These are phyloP conservation scores for Nicator chloris DNA, from an alignment of 2,113 vertebrate species.

Conservation along the genomic window DNA sequence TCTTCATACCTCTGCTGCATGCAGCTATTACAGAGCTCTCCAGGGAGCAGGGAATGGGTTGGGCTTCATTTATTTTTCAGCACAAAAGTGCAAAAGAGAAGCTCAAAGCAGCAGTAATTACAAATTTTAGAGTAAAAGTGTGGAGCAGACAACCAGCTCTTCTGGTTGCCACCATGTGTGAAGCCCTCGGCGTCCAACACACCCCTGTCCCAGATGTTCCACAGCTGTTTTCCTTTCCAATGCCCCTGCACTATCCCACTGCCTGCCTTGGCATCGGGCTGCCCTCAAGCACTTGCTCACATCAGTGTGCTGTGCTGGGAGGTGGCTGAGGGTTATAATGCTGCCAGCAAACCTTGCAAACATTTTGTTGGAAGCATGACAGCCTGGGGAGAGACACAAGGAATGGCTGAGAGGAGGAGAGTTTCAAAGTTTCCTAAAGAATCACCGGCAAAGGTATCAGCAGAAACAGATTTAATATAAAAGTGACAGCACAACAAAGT, in stretches of 20 bases:
- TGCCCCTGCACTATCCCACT: not conserved
- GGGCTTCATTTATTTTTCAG: not conserved
- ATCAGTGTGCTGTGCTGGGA: not conserved
- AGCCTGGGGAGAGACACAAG: not conserved
- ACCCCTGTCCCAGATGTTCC: not conserved
- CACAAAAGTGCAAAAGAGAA: not conserved
- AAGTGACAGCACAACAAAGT: fast-evolving
- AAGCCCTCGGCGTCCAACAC: not conserved
- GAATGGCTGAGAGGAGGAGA: not conserved
- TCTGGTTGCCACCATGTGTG: not conserved
- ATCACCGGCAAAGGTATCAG: not conserved
- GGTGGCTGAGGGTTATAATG: not conserved
- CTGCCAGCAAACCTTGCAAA: not conserved
- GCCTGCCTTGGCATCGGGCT: not conserved
- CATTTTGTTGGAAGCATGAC: not conserved
- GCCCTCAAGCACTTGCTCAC: not conserved
- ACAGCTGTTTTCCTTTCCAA: not conserved
- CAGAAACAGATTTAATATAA: not conserved
- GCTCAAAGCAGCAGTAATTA: not conserved
- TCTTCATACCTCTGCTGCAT: not conserved
- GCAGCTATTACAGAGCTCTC: not conserved
- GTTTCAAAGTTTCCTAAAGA: not conserved
- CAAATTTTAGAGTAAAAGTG: not conserved
- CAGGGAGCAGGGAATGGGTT: not conserved
- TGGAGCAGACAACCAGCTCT: not conserved